Base-by-base conservation (phyloP, 2,888 invertebrate genomes). In the Cosmia pyralina region DNA sequence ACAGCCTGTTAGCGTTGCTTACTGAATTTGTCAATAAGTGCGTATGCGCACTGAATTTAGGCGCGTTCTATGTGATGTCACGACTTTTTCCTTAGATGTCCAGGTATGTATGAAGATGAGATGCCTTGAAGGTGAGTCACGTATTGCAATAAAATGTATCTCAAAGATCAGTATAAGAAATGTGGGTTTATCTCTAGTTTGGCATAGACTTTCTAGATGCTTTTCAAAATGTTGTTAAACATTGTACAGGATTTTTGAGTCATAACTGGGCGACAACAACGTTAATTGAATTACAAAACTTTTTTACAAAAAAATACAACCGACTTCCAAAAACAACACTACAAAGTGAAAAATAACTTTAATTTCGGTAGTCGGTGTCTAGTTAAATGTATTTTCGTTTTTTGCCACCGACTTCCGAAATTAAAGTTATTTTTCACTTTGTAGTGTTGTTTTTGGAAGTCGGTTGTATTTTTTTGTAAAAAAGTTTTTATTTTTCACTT, bases 1-100 rank as follows among this genome's bases (percentile, higher is more conserved):
- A 79, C 82, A 72, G 77, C 85, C 84, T 75, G 85, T 84, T 86
- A 85, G 85, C 60, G 72, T 73, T 80, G 71, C 76, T 79, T 79
- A 81, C 81, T 83, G 87, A 84, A 85, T 86, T 84, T 79, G 79
- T 81, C 86, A 84, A 79, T 85, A 82, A 72, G 78, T 77, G 70
- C 79, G 83, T 82, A 80, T 77, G 82, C 74, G 77, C 13, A 38
- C 69, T 63, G 79, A 83, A 84, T 84, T 85, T 85, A 79, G 86
- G 81, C 79, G 77, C 66, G 70, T 82, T 52, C 58, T 65, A 67
- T 73, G 79, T 72, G 69, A 60, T 73, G 84, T 84, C 84, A 85
- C 85, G 85, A 82, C 75, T 79, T 85, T 84, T 79, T 69, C 86
- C 86, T 68, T 84, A 84, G 72, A 79, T 15, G 79, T 78, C 70